Conservation (phyloP, 1,140 invertebrate species). For the Habropoda laboriosa region DNA sequence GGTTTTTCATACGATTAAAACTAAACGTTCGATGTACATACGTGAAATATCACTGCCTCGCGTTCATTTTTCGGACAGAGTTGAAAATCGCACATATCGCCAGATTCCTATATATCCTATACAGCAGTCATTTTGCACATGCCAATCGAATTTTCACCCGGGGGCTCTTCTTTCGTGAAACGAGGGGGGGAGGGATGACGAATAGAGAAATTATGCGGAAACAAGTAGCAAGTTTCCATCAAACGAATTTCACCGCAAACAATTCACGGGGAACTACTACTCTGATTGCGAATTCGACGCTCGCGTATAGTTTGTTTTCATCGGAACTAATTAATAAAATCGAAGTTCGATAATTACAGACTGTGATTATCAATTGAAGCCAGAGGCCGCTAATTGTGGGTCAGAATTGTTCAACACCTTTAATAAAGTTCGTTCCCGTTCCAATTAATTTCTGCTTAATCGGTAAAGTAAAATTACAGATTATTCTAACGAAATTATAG, state of each 20-base stretch:
- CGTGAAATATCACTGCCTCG: no score
- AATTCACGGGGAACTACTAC: slow-evolving; percentile 12
- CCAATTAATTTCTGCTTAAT: background rate
- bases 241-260: background rate
- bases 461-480: background rate
- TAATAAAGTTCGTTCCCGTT: background rate
- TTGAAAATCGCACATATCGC: background rate
- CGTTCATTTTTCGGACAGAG: no score
- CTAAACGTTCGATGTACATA: no score
- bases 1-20: no score
- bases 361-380: background rate
- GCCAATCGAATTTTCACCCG: background rate
- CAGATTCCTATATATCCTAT: background rate
- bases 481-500: background rate
- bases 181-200: background rate
- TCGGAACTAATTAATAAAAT: background rate
- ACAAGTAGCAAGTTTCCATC: background rate
- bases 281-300: background rate
- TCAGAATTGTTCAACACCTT: background rate
- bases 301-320: background rate
- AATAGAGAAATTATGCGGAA: slow-evolving; percentile 30
- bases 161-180: background rate
- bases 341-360: background rate
- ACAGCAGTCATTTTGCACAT: background rate
- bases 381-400: background rate